Evolutionary conservation across 2,888 invertebrate species (phyloP), one percentile per base, ranked within the genome.

Genomic region (Stenodera caucasica): DNA sequence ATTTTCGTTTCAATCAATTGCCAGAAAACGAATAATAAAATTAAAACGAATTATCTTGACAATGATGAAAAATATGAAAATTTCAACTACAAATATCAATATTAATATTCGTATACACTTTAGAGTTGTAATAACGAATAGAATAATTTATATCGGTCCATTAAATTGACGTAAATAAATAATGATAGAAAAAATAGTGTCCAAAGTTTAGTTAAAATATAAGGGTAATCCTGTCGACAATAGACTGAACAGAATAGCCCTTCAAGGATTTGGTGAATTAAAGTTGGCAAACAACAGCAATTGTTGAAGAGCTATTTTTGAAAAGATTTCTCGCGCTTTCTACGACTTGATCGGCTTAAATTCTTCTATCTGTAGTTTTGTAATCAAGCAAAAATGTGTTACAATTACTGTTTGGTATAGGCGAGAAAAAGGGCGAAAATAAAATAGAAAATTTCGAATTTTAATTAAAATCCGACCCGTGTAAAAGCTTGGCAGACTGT

Each of bases 261-360:
- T 40, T 18, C 21, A 18, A 18, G 40, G 40, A 40, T 40, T 40
- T 40, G 40, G 11, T 9, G 40, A 40, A 40, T 18, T 11, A 40
- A 40, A 40, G 21, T 40, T 40, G 18, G 40, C 9, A 40, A 40
- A 40, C 40, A 40, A 40, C 40, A 40, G 40, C 40, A 40, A 40
- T 40, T 40, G 40, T 40, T 11, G 18, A 11, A 18, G 18, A 18
- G 40, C 21, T 40, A 18, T 40, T 40, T 40, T 40, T 40, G n/a
- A 7, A 14, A 37, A 37, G 37, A 37, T 37, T 37, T 37, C 15
- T 2, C n/a, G 12, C 37, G 14, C 15, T 37, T 15, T 40, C 40
- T 15, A 26, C 8, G 18, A 40, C 18, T 40, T 40, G 18, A 40
- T 40, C 18, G 18, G 18, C 1, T 21, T 11, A 40, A 40, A 18